These are phyloP conservation scores for Acanthornis magna DNA, from an alignment of 2,797 vertebrate genomes.

Conservation along the genomic window DNA sequence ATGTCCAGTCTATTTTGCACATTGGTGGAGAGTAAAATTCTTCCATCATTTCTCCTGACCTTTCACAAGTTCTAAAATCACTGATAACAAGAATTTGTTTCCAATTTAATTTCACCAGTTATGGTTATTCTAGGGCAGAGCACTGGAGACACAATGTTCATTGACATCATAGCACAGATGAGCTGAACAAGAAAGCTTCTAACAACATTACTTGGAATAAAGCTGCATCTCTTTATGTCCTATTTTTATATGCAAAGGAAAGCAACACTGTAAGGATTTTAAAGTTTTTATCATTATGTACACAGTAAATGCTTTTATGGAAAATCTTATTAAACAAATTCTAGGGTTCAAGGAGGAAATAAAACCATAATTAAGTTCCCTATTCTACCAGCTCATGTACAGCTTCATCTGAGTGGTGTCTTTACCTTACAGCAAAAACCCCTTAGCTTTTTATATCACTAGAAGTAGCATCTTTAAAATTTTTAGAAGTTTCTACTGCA, in stretches of 20 bases:
- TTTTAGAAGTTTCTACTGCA: neutral
- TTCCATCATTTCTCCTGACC: neutral
- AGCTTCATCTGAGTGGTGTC: neutral
- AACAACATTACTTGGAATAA: neutral
- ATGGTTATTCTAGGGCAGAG: slow-evolving; percentile 16
- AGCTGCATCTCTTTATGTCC: neutral
- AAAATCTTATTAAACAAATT: slow-evolving; percentile 20
- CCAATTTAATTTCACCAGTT: slow-evolving; percentile 28
- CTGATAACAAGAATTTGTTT: slow-evolving; percentile 6
- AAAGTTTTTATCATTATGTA: neutral
- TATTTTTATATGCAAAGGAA: slow-evolving; percentile 12
- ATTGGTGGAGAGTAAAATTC: neutral
- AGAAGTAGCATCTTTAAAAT: neutral
- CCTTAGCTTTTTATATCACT: neutral
- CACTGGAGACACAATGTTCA: neutral
- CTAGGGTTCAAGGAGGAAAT: neutral
- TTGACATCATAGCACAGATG: neutral
- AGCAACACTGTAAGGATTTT: neutral
- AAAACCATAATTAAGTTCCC: neutral
- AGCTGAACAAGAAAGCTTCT: neutral
- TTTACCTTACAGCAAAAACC: neutral
- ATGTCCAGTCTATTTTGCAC: neutral
- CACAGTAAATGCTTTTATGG: neutral
- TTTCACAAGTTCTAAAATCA: slow-evolving; percentile 23
- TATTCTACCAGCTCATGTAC: neutral